Evolutionary conservation across 2,797 vertebrate species (phyloP).

Genomic region (Eleutherodactylus coqui): DNA sequence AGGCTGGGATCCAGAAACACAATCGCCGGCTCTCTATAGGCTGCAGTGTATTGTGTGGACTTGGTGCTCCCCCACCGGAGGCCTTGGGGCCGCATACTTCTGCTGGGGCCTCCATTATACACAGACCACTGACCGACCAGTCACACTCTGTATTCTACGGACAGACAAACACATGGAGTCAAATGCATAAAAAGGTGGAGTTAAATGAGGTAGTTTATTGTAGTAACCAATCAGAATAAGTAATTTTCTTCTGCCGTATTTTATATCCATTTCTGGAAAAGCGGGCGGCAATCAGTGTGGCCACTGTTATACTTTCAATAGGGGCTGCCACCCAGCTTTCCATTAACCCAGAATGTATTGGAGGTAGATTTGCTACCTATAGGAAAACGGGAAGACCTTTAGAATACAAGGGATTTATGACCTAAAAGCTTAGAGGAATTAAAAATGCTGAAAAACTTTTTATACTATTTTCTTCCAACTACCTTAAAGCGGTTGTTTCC

Average conservation of each 20-base stretch:
- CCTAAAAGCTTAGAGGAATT: no score
- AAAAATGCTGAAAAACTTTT: no score
- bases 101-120: neutral
- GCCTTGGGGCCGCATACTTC: neutral
- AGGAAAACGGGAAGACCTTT: no score
- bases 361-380: no score
- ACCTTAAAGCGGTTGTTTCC: no score
- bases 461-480: no score
- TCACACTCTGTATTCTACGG: neutral
- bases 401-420: no score
- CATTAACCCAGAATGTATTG: neutral
- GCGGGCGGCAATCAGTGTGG: neutral
- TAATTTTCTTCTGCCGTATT: no score
- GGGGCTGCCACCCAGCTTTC: neutral
- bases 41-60: neutral
- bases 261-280: no score
- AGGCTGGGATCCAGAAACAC: conserved; percentile 14
- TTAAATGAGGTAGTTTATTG: no score
- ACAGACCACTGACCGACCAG: neutral
- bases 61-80: neutral
- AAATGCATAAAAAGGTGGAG: neutral
- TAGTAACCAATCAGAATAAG: no score
- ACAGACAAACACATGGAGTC: neutral
- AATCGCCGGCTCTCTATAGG: neutral
- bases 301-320: neutral